A percentile compares a stretch with the other conserved stretches of the same genome.
phyloP scores from a whole-genome alignment of 2,888 invertebrate genomes.

The Polymixis flavicincta region DNA sequence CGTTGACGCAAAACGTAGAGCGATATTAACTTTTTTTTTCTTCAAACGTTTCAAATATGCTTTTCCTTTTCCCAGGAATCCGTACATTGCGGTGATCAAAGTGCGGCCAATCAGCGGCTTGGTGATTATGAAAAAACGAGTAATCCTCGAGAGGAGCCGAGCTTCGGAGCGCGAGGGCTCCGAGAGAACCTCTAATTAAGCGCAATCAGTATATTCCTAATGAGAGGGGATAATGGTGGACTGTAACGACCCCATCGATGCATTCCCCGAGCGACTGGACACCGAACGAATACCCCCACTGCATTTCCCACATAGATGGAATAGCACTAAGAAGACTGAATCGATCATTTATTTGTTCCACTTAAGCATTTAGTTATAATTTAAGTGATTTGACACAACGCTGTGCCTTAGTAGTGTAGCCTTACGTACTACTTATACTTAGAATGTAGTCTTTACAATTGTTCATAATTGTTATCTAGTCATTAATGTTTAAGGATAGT shows the following conservation, averaged over 20 bases:
- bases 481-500: constrained; percentile 82
- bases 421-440: constrained; percentile 82
- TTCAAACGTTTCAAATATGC: constrained; percentile 68
- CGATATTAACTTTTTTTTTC: constrained; percentile 46
- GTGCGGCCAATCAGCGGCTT: constrained; percentile 87
- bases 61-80: constrained; percentile 85
- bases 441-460: constrained; percentile 75
- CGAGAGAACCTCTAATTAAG: constrained; percentile 89
- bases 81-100: constrained; percentile 88
- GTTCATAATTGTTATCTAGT: constrained; percentile 88
- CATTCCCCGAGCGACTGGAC: constrained; percentile 85
- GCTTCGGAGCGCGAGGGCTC: constrained; percentile 85
- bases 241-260: constrained; percentile 88
- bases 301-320: constrained; percentile 85
- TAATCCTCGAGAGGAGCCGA: constrained; percentile 84
- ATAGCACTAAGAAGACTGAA: constrained; percentile 87
- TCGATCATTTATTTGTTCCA: constrained; percentile 84
- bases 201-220: constrained; percentile 91
- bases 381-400: constrained; percentile 83
- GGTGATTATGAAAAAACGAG: constrained; percentile 89
- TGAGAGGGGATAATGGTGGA: constrained; percentile 90
- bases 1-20: constrained; percentile 51
- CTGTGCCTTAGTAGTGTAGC: constrained; percentile 88
- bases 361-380: constrained; percentile 85
- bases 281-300: constrained; percentile 82